Conservation (phyloP, 2,113 vertebrate species). For the Morone saxatilis region DNA sequence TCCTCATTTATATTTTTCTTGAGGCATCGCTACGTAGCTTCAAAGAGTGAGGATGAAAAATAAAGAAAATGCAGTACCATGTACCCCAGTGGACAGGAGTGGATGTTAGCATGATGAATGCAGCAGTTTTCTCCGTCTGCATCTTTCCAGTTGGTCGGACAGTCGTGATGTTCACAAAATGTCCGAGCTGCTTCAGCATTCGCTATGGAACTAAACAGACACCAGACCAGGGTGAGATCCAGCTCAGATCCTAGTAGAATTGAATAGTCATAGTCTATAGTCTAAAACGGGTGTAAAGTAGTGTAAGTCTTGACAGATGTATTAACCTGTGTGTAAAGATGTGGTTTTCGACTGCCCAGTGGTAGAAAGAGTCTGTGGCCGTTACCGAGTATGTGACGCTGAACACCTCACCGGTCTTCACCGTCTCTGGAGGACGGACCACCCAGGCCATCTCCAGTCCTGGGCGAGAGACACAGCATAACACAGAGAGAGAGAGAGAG, state of each 20-base stretch:
- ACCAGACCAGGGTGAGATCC: background rate
- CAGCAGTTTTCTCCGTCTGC: slow-evolving; percentile 89
- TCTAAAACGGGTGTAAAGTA: background rate
- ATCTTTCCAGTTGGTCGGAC: slow-evolving; percentile 88
- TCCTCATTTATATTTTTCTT: too few relatives aligned
- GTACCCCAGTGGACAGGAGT: slow-evolving; percentile 89
- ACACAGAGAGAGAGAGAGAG: background rate
- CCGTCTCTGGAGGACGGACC: slow-evolving; percentile 85
- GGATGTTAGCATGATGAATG: slow-evolving; percentile 90
- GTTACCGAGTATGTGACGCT: slow-evolving; percentile 85
- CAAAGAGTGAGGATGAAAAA: background rate
- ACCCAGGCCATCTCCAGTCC: slow-evolving; percentile 93
- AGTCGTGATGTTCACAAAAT: slow-evolving; percentile 89
- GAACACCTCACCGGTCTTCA: slow-evolving; percentile 86
- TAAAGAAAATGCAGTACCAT: slow-evolving; percentile 78
- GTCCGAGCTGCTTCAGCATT: slow-evolving; percentile 80
- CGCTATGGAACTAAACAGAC: slow-evolving; percentile 69
- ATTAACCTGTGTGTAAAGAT: slow-evolving; percentile 85
- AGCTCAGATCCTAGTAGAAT: background rate
- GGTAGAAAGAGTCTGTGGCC: slow-evolving; percentile 86
- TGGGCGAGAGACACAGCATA: slow-evolving; percentile 33
- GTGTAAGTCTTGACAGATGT: background rate
- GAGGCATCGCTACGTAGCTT: background rate
- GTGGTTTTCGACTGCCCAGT: slow-evolving; percentile 85
- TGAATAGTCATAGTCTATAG: background rate